Evolutionary conservation across 1,140 invertebrate genomes (phyloP).

Genomic region (Lepidurus couesii): DNA sequence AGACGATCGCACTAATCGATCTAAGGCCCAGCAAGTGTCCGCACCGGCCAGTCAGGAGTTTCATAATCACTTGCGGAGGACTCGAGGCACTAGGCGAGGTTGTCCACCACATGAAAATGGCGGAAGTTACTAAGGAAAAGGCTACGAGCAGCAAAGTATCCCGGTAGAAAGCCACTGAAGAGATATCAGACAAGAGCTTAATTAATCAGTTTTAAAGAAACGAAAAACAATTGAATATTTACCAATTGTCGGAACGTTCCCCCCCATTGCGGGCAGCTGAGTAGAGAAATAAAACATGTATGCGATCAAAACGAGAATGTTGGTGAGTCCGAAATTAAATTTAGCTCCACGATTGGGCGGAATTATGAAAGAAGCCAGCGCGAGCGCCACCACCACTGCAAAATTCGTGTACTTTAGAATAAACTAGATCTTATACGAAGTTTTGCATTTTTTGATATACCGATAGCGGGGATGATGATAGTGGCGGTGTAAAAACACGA

Average conservation of each 20-base stretch:
- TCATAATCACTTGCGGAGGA: background rate
- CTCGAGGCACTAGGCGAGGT: background rate
- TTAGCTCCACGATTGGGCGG: background rate
- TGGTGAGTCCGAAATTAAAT: background rate
- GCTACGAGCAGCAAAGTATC: background rate
- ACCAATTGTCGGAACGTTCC: background rate
- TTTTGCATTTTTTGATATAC: background rate
- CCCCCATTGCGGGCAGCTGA: background rate
- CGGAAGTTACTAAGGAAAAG: background rate
- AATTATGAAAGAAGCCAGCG: background rate
- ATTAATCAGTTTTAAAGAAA: background rate
- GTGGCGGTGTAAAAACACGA: background rate
- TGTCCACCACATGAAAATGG: background rate
- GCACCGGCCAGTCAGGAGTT: background rate
- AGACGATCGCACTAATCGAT: background rate
- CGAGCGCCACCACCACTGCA: background rate
- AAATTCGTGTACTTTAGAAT: background rate
- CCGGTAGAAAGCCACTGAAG: background rate
- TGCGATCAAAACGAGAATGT: background rate
- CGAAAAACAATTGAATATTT: background rate
- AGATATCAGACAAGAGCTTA: background rate
- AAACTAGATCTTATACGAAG: too few relatives aligned
- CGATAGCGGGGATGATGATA: background rate
- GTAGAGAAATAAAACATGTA: background rate
- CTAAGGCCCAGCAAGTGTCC: background rate